Base-by-base conservation (phyloP, 1,140 invertebrate genomes). In the Plectrocnemia conspersa region DNA sequence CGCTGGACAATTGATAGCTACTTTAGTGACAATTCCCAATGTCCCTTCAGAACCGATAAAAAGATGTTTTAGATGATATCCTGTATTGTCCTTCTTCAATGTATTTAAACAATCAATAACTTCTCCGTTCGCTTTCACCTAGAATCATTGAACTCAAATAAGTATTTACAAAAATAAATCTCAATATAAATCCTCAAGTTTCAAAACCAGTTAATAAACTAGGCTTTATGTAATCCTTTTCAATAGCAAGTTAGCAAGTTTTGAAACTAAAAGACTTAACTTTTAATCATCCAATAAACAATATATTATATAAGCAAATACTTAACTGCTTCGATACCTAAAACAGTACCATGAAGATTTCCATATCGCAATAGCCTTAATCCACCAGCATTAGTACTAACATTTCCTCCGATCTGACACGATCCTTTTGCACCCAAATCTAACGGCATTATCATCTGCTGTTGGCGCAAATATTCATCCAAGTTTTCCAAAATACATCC, bases 1-100 rank as follows among this genome's bases (percentile, higher is more conserved):
- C 1, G 84, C 76, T 5, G 93, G 90, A 75, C 93, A 97, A 48
- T 93, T 82, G 55, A 99, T 85, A 0, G 89, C 83, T 16, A 93
- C 86, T 77, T 93, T 92, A 0, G 96, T 98, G 2, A 99, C 83
- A 11, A 99, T 70, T 6, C 97, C 96, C 29, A 99, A 72, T 0
- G 95, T 96, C 40, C 97, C 97, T 78, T 99, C 97, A 0, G 92
- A 92, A 9, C 97, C 97, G 64, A 99, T 94, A 66, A 99, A 98
- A 40, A 98, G 69, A 68, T 99, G 94, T 66, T 97, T 97, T 52
- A 97, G 72, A 67, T 98, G 91, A 70, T 96, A 97, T 0, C 94
- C 95, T 0, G 96, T 98, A 66, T 98, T 99, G 66, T 99, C 94
- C 72, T 99, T 99, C 66, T 93, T 89, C 55, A 97, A 73, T 2